A percentile compares a stretch with the other conserved stretches of the same genome.
These are phyloP conservation scores for Gambelia wislizenii DNA, from an alignment of 2,797 vertebrate genomes.

Conservation along the genomic window DNA sequence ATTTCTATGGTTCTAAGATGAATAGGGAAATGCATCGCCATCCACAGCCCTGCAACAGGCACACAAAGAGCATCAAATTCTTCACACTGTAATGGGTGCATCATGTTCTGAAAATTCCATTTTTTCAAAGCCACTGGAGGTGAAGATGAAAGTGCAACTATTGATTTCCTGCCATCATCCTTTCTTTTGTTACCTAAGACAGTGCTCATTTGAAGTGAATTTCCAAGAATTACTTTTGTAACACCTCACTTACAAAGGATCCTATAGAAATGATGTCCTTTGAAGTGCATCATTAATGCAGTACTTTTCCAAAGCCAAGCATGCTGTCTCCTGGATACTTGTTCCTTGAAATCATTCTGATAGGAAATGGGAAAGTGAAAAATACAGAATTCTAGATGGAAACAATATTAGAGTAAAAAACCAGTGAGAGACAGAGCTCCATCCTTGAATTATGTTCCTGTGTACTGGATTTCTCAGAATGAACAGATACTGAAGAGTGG, in stretches of 20 bases:
- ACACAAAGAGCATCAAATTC: background rate
- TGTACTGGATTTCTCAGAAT: background rate
- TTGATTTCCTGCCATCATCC: background rate
- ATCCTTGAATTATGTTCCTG: background rate
- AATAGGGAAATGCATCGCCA: background rate
- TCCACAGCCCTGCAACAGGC: background rate
- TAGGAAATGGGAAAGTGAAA: background rate
- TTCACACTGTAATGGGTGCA: background rate
- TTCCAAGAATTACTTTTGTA: slow-evolving; percentile 26
- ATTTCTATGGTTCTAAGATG: background rate
- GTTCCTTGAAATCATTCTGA: background rate
- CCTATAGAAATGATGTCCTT: background rate
- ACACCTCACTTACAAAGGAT: background rate
- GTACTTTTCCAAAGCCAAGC: background rate
- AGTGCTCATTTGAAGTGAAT: slow-evolving; percentile 1
- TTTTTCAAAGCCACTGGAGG: background rate
- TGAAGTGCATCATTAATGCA: background rate
- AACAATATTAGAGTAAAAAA: background rate
- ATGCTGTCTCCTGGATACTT: background rate
- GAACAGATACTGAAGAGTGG: background rate
- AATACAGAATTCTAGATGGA: background rate
- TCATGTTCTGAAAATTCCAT: background rate
- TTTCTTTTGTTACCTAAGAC: background rate
- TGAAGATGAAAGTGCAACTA: background rate
- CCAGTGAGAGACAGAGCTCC: background rate